These are phyloP conservation scores for Holothuria leucospilota DNA, from an alignment of 53 echinoderm and acorn worm species.

Conservation along the genomic window DNA sequence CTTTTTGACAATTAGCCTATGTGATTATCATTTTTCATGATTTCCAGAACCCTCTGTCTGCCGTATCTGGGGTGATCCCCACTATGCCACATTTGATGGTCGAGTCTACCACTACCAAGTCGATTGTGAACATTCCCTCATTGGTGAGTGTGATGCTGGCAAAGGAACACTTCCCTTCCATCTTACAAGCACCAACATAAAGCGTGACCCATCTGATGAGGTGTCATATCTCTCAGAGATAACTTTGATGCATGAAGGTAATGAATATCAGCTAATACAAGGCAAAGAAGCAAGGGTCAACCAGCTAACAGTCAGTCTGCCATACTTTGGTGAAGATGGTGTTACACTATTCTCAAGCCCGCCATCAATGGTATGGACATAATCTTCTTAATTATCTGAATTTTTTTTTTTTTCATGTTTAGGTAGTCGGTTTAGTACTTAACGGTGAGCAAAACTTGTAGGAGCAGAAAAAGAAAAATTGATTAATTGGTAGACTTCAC, in stretches of 20 bases:
- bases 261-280: conserved; percentile 10
- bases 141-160: conserved; percentile 55
- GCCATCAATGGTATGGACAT: conserved; percentile 54
- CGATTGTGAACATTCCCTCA: conserved; percentile 66
- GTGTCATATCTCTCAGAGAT: conserved; percentile 37
- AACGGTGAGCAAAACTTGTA: no score
- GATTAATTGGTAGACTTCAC: no score
- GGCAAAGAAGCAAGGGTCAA: conserved; percentile 39
- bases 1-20: no score
- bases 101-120: conserved; percentile 67
- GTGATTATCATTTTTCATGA: no score
- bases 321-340: conserved; percentile 30
- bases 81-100: conserved; percentile 84
- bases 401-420: no score
- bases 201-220: conserved; percentile 27
- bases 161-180: conserved; percentile 11
- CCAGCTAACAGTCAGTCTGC: conserved; percentile 17
- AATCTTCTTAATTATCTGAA: no score
- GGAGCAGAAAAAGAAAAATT: no score
- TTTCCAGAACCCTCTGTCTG: conserved; percentile 69
- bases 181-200: conserved; percentile 46
- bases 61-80: conserved; percentile 88
- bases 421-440: no score
- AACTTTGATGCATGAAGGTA: conserved; percentile 18
- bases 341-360: conserved; percentile 52